Base-by-base conservation (phyloP, 2,888 invertebrate species). In the Homarus gammarus region DNA sequence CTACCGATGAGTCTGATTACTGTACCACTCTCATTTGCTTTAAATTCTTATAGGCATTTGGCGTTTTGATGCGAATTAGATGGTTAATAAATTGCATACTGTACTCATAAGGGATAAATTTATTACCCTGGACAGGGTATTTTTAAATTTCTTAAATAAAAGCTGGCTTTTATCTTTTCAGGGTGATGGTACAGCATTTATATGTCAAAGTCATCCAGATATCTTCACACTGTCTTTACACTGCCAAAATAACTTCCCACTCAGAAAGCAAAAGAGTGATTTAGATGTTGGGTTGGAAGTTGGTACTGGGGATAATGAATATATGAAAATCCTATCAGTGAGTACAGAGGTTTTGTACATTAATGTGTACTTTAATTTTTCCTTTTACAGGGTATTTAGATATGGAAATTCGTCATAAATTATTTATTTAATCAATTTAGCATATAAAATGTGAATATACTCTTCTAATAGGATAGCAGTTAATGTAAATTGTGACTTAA, bases 161-260 rank as follows among this genome's bases (percentile, higher is more conserved):
- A 36, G 8, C 1, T 56, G 18, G 31, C 36, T 38, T 51, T 3
- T 40, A 61, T 85, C 27, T 90, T 85, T 87, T 51, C 90, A 93
- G 93, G 93, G 93, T 27, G 93, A 93, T 92, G 93, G 93, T 6
- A 93, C 93, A 51, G 93, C 93, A 15, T 91, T 83, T 72, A 93
- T 93, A 22, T 93, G 93, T 78, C 84, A 92, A 73, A 89, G 93
- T 61, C 87, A 92, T 51, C 91, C 92, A 8, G 56, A 88, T 61
- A 93, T 93, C 2, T 93, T 93, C 84, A 93, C 93, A 2, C 93
- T 93, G 84, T 93, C 93, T 51, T 93, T 93, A 92, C 93, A 93
- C 84, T 93, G 93, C 88, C 92, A 93, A 81, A 92, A 92, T 22
- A 93, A 93, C 82, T 93, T 93, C 83, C 93, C 93, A 0, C 92